These are phyloP conservation scores for Brotogeris chrysoptera DNA, from an alignment of 2,797 vertebrate genomes.

Conservation along the genomic window DNA sequence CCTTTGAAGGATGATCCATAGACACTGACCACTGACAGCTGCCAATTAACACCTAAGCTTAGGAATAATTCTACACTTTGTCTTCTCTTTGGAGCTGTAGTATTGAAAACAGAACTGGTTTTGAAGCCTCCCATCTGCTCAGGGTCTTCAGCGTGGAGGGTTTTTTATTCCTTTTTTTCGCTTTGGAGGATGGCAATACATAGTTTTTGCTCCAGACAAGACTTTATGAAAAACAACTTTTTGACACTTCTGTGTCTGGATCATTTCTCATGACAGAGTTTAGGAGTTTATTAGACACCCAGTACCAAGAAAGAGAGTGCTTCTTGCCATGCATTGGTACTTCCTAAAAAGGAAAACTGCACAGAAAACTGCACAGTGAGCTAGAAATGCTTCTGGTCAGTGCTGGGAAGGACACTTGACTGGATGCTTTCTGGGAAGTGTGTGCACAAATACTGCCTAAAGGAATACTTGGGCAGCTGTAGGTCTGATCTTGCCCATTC, in stretches of 20 bases:
- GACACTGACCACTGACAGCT: not conserved
- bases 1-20: rapidly evolving
- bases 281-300: not conserved
- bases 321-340: not conserved
- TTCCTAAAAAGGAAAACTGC: too few relatives aligned
- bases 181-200: not conserved
- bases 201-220: not conserved
- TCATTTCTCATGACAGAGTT: not conserved
- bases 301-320: not conserved
- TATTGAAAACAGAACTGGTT: not conserved
- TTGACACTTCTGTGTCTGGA: not conserved
- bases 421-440: not conserved
- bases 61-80: not conserved
- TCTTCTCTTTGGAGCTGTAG: not conserved
- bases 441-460: not conserved
- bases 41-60: not conserved
- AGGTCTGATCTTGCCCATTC: not conserved
- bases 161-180: not conserved
- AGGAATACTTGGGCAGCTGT: not conserved
- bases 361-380: not conserved
- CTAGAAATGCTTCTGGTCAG: not conserved
- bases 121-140: not conserved
- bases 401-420: not conserved
- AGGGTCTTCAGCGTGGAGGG: not conserved
- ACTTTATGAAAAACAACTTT: not conserved